phyloP scores from a whole-genome alignment of 2,888 invertebrate genomes.

The Gastracanthus pulcherrimus region DNA sequence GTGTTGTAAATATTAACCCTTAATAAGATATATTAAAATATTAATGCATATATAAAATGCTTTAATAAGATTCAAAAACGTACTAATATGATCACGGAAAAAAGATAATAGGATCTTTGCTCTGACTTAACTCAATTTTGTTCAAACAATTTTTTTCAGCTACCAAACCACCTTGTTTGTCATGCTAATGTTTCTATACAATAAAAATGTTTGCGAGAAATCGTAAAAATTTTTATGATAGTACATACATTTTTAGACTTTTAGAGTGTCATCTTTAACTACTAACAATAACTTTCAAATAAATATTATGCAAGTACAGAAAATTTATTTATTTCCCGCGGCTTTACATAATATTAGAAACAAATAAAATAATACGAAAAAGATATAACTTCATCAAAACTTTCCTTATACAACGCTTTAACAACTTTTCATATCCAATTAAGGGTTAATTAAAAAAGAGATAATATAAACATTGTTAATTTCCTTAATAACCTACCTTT shows the following conservation, averaged over 20 bases:
- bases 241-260: background rate
- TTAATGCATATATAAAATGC: background rate
- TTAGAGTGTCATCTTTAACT: background rate
- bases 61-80: background rate
- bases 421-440: constrained; percentile 23
- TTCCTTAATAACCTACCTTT: constrained; percentile 15
- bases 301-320: background rate
- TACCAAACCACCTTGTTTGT: background rate
- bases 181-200: background rate
- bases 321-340: background rate
- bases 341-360: background rate
- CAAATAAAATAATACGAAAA: background rate
- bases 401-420: background rate
- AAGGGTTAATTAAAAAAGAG: constrained; percentile 25
- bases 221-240: background rate
- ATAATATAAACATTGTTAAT: constrained; percentile 25
- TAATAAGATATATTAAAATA: constrained; percentile 27
- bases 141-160: background rate
- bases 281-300: background rate
- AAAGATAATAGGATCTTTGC: background rate
- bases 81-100: background rate
- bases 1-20: constrained; percentile 29
- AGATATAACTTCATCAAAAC: background rate
- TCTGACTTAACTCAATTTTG: background rate
- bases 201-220: background rate